Evolutionary conservation across 2,113 vertebrate genomes (phyloP), one percentile per base, ranked within the genome.

Genomic region (Festucalex cinctus): DNA sequence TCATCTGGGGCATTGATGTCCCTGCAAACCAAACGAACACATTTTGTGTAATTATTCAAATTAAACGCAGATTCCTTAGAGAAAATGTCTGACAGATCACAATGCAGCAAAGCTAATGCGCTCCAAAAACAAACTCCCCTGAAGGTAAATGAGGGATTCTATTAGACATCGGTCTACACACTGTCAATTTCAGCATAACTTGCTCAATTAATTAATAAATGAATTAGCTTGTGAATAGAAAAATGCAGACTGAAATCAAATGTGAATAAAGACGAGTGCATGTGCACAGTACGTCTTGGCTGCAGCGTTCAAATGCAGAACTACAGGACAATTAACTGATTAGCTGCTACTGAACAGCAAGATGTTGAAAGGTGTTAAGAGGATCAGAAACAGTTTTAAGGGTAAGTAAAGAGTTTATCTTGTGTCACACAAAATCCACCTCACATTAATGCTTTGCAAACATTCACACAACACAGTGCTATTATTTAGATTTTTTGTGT

Each of bases 401-500:
- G 43, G 66, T 75, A 74, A 71, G 36, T 46, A 65, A 51, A 71
- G 6, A 49, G 20, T n/a, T 7, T 14, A 12, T 39, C 10, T 44
- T 44, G 43, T 44, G 16, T 44, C 43, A 5, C 5, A 28, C 13
- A 56, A 28, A 16, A 13, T 1, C 4, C 26, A 32, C 28, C 26
- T 85, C 88, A 84, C 84, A 86, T 91, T 90, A 91, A 87, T 87
- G 90, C 88, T 87, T 91, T 88, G 90, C 90, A 91, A 92, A 91
- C 86, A 88, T 82, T 71, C 83, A 81, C 78, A 76, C 83, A 5
- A 77, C 83, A 85, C 88, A 89, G 83, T 39, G 87, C 85, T 81
- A 90, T 90, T 85, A 89, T 91, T 94, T 93, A 85, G 91, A 93
- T 93, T 93, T 90, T 28, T 71, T 88, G 90, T 67, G 74, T 83